Evolutionary conservation across 2,888 invertebrate genomes (phyloP).

Genomic region (Podotricha telesiphe): DNA sequence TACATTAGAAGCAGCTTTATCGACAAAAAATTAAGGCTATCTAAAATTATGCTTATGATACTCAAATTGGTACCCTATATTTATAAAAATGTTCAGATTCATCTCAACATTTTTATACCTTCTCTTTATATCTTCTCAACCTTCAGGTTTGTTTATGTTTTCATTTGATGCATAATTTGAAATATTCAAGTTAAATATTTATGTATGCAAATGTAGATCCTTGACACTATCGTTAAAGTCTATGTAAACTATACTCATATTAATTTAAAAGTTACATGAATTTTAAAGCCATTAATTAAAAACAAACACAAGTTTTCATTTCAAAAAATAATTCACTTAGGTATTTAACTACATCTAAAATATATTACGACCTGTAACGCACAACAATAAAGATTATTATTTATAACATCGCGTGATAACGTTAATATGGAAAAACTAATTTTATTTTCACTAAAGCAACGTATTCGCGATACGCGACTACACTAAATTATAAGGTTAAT

Average conservation of each 20-base stretch:
- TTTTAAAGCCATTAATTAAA: constrained; percentile 2
- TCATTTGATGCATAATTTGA: background rate
- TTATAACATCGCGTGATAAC: constrained; percentile 69
- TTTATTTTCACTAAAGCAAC: constrained; percentile 70
- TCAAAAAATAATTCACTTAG: constrained; percentile 9
- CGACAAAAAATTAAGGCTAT: too few species aligned
- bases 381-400: constrained; percentile 68
- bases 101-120: too few species aligned
- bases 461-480: constrained; percentile 70
- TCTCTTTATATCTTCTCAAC: too few species aligned
- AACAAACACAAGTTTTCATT: constrained; percentile 21
- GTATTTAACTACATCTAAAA: constrained; percentile 28
- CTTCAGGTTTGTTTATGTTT: background rate
- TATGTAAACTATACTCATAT: constrained; percentile 2
- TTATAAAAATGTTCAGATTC: background rate
- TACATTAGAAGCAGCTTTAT: too few species aligned
- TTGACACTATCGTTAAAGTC: constrained; percentile 2
- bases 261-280: background rate
- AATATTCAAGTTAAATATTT: background rate
- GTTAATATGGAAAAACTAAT: constrained; percentile 61
- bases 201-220: background rate
- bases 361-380: constrained; percentile 47
- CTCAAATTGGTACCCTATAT: too few species aligned
- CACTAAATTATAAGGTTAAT: constrained; percentile 74
- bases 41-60: too few species aligned